Evolutionary conservation across 2,888 invertebrate species (phyloP).

Genomic region (Antheraea yamamai): DNA sequence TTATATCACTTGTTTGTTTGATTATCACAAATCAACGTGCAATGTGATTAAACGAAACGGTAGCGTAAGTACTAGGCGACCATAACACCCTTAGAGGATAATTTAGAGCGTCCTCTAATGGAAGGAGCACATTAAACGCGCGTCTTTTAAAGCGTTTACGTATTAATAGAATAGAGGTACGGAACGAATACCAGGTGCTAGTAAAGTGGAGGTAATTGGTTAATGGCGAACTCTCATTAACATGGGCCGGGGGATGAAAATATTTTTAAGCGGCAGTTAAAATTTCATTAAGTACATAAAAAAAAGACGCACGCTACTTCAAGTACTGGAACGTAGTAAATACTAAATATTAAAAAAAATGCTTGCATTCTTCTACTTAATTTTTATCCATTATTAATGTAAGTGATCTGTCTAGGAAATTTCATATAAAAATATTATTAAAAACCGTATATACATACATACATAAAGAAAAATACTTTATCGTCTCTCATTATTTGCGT

Average conservation of each 20-base stretch:
- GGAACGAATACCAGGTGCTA: slow-evolving; percentile 64
- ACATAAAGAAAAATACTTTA: no score
- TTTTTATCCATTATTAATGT: no score
- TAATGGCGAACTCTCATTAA: slow-evolving; percentile 66
- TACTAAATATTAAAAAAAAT: not conserved
- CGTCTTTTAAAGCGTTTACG: slow-evolving; percentile 67
- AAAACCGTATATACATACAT: no score
- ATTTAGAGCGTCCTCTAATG: slow-evolving; percentile 77
- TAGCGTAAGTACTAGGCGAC: slow-evolving; percentile 57
- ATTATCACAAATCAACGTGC: slow-evolving; percentile 30
- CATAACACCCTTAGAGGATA: slow-evolving; percentile 65
- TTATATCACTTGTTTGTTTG: not conserved
- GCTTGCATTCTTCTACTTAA: no score
- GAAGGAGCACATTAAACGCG: slow-evolving; percentile 74
- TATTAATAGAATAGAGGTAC: slow-evolving; percentile 75
- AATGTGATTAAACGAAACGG: slow-evolving; percentile 36
- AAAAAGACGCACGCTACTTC: slow-evolving; percentile 10
- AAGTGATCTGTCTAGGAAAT: no score
- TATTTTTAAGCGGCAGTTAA: slow-evolving; percentile 44
- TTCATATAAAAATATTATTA: no score
- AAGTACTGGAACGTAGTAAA: not conserved
- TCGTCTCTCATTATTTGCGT: not conserved
- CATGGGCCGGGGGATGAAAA: slow-evolving; percentile 38
- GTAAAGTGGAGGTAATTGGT: slow-evolving; percentile 57
- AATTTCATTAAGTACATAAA: slow-evolving; percentile 7